A percentile compares a stretch with the other conserved stretches of the same genome.
These are phyloP conservation scores for Chelon auratus DNA, from an alignment of 2,797 vertebrate species.

Conservation along the genomic window DNA sequence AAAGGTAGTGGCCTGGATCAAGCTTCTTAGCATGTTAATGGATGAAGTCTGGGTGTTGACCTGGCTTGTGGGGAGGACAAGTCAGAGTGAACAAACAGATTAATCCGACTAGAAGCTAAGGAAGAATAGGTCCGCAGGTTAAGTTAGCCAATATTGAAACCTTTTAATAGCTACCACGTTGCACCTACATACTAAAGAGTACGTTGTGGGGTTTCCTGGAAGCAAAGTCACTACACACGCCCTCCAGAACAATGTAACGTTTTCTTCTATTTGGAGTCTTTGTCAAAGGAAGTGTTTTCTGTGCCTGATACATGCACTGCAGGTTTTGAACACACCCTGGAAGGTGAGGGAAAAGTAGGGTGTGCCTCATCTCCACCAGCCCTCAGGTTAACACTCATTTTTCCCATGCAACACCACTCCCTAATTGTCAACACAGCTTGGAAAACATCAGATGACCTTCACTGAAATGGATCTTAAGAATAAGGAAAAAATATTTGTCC, in stretches of 20 bases:
- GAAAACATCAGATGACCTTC: constrained; percentile 52
- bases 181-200: not conserved
- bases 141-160: not conserved
- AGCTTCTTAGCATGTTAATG: constrained; percentile 74
- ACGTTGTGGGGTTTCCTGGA: not conserved
- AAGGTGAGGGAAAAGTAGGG: constrained; percentile 73
- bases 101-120: constrained; percentile 33
- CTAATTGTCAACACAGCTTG: constrained; percentile 68
- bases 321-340: constrained; percentile 70
- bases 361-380: constrained; percentile 59
- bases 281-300: constrained; percentile 26
- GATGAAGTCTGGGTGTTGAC: constrained; percentile 61
- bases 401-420: constrained; percentile 75
- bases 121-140: constrained; percentile 30
- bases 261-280: constrained; percentile 18
- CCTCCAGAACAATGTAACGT: constrained; percentile 19
- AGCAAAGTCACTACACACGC: constrained; percentile 17
- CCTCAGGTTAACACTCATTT: constrained; percentile 71
- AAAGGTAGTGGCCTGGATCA: constrained; percentile 63
- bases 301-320: constrained; percentile 7
- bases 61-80: constrained; percentile 33
- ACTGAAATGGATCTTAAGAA: constrained; percentile 56
- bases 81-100: constrained; percentile 58
- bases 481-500: constrained; percentile 43
- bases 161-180: not conserved